Conservation (phyloP, 2,113 vertebrate species). For the Dicerorhinus sumatrensis region DNA sequence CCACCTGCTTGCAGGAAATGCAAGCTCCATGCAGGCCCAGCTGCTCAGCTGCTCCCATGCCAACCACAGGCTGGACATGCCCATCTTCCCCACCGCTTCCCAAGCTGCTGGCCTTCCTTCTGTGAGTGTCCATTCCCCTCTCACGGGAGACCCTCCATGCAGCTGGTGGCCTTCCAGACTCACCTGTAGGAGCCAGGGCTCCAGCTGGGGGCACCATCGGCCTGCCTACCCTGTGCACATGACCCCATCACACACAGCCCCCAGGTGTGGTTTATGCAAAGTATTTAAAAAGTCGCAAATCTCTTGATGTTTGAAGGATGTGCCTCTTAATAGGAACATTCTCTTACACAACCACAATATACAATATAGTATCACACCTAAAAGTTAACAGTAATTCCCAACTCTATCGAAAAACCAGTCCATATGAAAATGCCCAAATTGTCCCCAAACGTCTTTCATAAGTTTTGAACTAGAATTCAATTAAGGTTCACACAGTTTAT, state of each 20-base stretch:
- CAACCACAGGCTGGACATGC: neutral
- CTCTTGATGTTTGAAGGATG: too few species aligned
- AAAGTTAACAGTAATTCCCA: too few species aligned
- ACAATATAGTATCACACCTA: rapidly evolving
- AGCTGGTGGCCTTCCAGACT: neutral
- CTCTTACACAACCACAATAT: too few species aligned
- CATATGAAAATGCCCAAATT: neutral
- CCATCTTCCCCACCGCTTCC: neutral
- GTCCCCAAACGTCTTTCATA: neutral
- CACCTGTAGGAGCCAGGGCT: neutral
- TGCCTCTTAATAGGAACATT: rapidly evolving
- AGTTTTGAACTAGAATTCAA: too few species aligned
- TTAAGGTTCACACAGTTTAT: too few species aligned
- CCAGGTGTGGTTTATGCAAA: neutral
- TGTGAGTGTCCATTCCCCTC: too few species aligned
- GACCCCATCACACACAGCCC: too few species aligned
- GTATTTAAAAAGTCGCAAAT: too few species aligned
- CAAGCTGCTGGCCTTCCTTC: neutral
- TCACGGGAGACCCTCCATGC: neutral
- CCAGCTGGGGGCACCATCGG: neutral
- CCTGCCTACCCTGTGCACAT: neutral
- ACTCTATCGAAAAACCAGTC: neutral
- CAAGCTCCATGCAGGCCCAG: neutral
- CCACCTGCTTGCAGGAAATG: neutral
- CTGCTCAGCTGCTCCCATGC: rapidly evolving